Percentiles rank a stretch among this genome's conserved stretches.
phyloP scores from a whole-genome alignment of 2,888 invertebrate genomes.

The Physocephala rufipes region DNA sequence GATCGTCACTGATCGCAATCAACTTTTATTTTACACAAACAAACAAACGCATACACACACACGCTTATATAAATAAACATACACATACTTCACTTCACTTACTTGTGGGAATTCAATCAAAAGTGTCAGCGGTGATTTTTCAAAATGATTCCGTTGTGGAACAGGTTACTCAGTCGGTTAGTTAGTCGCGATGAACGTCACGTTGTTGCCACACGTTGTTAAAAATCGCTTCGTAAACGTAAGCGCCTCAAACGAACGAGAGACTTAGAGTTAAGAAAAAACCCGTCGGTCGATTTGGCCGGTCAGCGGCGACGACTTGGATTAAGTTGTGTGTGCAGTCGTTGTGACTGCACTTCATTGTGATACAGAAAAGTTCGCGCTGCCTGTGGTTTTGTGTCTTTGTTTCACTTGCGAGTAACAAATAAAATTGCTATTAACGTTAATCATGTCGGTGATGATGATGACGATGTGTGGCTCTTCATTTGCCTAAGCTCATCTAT shows the following conservation, averaged over 20 bases:
- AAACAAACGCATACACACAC: neutral
- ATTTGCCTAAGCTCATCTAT: neutral
- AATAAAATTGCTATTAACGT: neutral
- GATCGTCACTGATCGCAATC: constrained; percentile 35
- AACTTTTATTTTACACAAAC: constrained; percentile 22
- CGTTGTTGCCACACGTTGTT: neutral
- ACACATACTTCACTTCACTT: constrained; percentile 37
- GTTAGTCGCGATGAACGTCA: too few relatives aligned
- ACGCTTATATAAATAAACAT: too few relatives aligned
- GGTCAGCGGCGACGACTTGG: neutral
- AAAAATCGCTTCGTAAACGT: neutral
- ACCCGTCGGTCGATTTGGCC: too few relatives aligned
- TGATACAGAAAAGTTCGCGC: neutral
- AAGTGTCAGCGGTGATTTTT: constrained; percentile 29
- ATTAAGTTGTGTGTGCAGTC: neutral
- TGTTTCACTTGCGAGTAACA: constrained; percentile 4
- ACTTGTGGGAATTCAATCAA: constrained; percentile 32
- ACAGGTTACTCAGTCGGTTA: constrained; percentile 50
- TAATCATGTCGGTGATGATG: neutral
- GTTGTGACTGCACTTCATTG: too few relatives aligned
- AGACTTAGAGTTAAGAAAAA: too few relatives aligned
- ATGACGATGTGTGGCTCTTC: neutral
- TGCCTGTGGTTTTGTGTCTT: neutral
- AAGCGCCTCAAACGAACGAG: neutral
- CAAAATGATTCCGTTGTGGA: constrained; percentile 47